Evolutionary conservation across 2,888 invertebrate species (phyloP).

Genomic region (Phlogophora meticulosa): DNA sequence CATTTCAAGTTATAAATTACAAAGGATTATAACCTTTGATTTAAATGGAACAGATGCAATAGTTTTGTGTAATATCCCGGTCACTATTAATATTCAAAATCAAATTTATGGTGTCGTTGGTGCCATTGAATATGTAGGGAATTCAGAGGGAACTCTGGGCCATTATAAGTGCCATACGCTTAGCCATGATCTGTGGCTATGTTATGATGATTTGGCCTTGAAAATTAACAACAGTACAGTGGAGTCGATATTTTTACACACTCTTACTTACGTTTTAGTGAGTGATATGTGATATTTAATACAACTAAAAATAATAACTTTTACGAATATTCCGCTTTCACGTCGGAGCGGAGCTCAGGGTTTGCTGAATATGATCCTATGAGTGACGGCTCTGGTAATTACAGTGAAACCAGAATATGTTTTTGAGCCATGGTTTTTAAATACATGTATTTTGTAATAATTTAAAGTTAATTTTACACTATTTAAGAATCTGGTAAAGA

Average conservation of each 20-base stretch:
- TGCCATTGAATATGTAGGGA: slow-evolving; percentile 44
- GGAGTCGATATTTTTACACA: slow-evolving; percentile 39
- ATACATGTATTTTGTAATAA: slow-evolving; percentile 42
- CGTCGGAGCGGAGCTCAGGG: slow-evolving; percentile 42
- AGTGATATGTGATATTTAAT: slow-evolving; percentile 39
- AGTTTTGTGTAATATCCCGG: slow-evolving; percentile 46
- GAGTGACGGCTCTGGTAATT: slow-evolving; percentile 42
- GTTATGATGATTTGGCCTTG: slow-evolving; percentile 44
- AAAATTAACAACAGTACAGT: slow-evolving; percentile 46
- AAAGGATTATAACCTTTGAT: slow-evolving; percentile 42
- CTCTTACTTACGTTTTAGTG: slow-evolving; percentile 41
- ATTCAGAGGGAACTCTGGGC: slow-evolving; percentile 41
- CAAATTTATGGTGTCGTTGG: slow-evolving; percentile 42
- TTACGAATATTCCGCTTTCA: slow-evolving; percentile 40
- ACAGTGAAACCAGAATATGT: slow-evolving; percentile 41
- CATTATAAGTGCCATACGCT: slow-evolving; percentile 48
- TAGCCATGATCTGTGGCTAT: slow-evolving; percentile 45
- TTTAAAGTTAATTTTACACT: slow-evolving; percentile 42
- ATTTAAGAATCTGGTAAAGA: slow-evolving; percentile 40
- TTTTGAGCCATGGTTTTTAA: slow-evolving; percentile 41
- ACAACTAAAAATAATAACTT: too few species aligned
- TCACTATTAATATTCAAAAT: slow-evolving; percentile 46
- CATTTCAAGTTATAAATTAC: slow-evolving; percentile 39
- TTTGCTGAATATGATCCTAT: slow-evolving; percentile 40
- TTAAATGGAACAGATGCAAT: slow-evolving; percentile 45